Evolutionary conservation across 2,888 invertebrate species (phyloP).

Genomic region (Choristoneura rosaceana): DNA sequence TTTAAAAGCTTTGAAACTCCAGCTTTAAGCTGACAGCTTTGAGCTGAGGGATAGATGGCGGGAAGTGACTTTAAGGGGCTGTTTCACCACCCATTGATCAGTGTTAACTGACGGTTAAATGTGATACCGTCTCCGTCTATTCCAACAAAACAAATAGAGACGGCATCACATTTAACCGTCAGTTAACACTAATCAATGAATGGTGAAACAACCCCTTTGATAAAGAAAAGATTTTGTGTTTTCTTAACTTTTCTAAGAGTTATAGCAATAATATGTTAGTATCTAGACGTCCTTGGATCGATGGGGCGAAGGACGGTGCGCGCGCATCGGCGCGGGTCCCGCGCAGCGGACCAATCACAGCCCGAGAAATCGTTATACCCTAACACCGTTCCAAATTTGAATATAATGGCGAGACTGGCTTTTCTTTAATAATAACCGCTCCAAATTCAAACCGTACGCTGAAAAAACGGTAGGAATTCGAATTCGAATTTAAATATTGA

Average conservation of each 20-base stretch:
- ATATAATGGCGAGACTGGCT: no score
- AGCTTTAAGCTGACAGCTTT: no score
- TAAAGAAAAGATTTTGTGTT: not conserved
- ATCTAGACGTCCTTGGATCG: constrained; percentile 75
- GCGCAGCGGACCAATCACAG: constrained; percentile 29
- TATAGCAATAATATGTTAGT: constrained; percentile 28
- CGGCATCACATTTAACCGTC: no score
- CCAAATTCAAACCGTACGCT: not conserved
- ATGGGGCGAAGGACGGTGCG: constrained; percentile 74
- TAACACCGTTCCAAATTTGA: not conserved
- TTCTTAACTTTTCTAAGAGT: not conserved
- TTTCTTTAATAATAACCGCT: not conserved
- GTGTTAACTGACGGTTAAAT: no score
- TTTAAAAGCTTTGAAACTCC: no score
- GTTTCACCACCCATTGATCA: no score
- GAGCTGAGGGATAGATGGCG: no score
- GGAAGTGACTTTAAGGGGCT: no score
- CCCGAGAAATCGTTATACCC: constrained; percentile 13
- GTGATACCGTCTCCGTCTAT: no score
- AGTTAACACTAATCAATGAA: no score
- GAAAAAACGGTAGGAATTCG: not conserved
- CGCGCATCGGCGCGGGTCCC: constrained; percentile 62
- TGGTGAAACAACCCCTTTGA: no score
- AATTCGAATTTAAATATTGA: not conserved
- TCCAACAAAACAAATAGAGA: no score